Percentiles rank a stretch among this genome's conserved stretches.
Conservation (phyloP, 2,113 vertebrate genomes). For the Okapia johnstoni region DNA sequence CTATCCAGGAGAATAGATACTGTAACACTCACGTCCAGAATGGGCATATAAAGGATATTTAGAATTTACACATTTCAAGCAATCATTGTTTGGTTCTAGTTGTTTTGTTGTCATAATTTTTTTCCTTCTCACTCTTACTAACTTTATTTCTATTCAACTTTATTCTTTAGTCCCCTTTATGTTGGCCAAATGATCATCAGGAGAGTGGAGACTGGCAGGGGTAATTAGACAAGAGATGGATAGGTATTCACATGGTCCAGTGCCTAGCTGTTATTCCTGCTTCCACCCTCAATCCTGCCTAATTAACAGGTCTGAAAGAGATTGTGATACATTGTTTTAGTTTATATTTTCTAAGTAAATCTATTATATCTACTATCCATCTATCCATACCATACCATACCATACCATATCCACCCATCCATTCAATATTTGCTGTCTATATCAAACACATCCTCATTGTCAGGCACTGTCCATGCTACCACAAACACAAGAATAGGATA, state of each 20-base stretch:
- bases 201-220: neutral
- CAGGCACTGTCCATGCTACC: neutral
- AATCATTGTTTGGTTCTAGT: neutral
- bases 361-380: neutral
- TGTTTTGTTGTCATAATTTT: neutral
- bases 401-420: neutral
- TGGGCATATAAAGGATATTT: neutral
- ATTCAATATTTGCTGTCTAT: neutral
- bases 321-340: neutral
- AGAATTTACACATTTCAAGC: neutral
- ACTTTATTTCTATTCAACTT: neutral
- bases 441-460: neutral
- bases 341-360: neutral
- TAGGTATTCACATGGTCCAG: neutral
- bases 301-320: neutral
- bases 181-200: neutral
- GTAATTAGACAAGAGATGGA: neutral
- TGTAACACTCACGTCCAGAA: neutral
- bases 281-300: neutral
- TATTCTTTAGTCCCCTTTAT: neutral
- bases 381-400: neutral
- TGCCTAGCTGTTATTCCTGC: neutral
- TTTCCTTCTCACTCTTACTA: neutral
- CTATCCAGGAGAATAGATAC: neutral
- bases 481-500: constrained; percentile 64